These are phyloP conservation scores for Argyresthia goedartella DNA, from an alignment of 2,888 invertebrate species.

Conservation along the genomic window DNA sequence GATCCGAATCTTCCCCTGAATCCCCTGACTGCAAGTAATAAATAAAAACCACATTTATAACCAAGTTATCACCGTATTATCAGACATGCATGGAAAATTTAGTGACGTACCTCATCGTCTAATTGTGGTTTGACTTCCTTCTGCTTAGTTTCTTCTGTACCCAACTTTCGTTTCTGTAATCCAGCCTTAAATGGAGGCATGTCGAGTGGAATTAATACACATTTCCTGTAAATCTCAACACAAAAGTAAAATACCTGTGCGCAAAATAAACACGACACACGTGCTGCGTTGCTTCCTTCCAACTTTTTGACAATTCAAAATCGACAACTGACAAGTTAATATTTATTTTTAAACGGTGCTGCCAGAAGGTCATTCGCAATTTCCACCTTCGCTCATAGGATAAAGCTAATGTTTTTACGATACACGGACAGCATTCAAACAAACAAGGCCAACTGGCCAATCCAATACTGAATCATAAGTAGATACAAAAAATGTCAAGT, in stretches of 20 bases:
- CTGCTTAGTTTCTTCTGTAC: constrained; percentile 16
- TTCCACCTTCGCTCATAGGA: too few relatives aligned
- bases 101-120: constrained; percentile 24
- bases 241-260: neutral
- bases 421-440: too few relatives aligned
- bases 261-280: constrained; percentile 1
- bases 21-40: constrained; percentile 5
- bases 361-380: too few relatives aligned
- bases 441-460: too few relatives aligned
- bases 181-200: constrained; percentile 57
- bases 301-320: neutral
- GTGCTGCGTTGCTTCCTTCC: neutral
- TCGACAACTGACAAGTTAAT: neutral
- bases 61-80: too few relatives aligned
- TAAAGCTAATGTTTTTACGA: too few relatives aligned
- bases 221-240: neutral
- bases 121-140: constrained; percentile 13
- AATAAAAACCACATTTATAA: neutral
- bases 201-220: constrained; percentile 13
- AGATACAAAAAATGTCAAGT: too few relatives aligned
- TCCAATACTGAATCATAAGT: too few relatives aligned
- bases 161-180: constrained; percentile 44
- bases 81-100: neutral
- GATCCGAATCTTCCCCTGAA: constrained; percentile 25
- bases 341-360: neutral